Evolutionary conservation across 2,797 vertebrate genomes (phyloP).

Genomic region (Acridotheres tristis): DNA sequence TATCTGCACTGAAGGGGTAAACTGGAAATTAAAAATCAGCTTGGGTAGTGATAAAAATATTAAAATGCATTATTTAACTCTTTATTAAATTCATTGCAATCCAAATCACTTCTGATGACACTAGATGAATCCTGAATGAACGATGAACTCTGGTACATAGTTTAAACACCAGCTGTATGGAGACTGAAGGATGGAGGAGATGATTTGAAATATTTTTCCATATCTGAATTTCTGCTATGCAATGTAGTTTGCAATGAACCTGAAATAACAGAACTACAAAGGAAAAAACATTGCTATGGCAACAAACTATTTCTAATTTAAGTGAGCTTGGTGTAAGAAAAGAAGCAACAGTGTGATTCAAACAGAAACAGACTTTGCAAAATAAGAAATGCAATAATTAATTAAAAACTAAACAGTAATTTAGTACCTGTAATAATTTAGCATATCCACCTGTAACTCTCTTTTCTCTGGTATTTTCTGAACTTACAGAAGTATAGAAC

Average conservation of each 20-base stretch:
- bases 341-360: constrained; percentile 46
- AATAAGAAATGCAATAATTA: constrained; percentile 13
- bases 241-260: background rate
- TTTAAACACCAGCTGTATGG: background rate
- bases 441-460: background rate
- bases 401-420: background rate
- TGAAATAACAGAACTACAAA: constrained; percentile 53
- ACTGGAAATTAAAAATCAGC: background rate
- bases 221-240: background rate
- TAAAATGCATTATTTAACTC: background rate
- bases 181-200: background rate
- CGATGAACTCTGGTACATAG: background rate
- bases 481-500: background rate
- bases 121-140: background rate
- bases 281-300: constrained; percentile 56
- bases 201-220: background rate
- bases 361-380: constrained; percentile 55
- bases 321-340: constrained; percentile 36
- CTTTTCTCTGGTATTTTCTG: background rate
- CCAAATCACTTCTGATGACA: background rate
- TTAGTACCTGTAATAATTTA: background rate
- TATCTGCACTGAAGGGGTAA: background rate
- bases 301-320: constrained; percentile 70
- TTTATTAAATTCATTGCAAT: background rate
- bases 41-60: background rate